Evolutionary conservation across 1,140 invertebrate species (phyloP), one percentile per base, ranked within the genome.

Genomic region (Lepidurus arcticus): DNA sequence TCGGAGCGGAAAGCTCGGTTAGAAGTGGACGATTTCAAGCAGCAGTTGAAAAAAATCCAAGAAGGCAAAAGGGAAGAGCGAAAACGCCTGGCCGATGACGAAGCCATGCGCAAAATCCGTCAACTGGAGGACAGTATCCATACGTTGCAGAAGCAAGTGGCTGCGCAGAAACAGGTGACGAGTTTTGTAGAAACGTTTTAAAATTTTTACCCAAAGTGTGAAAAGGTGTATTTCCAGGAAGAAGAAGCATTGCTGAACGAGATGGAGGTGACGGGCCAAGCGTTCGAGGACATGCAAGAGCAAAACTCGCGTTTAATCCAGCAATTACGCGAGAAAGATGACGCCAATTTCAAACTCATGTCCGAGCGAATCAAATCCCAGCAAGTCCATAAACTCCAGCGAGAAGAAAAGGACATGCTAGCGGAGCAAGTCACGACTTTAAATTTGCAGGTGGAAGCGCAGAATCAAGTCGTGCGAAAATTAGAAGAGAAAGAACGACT

Each of bases 261-360:
- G 86, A 98, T 99, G 94, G 98, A 99, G 85, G 96, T 98, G 1
- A 99, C 97, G 0, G 97, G 97, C 0, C 96, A 98, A 86, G 98
- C 98, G 0, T 99, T 98, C 84, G 97, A 99, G 86, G 97, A 99
- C 83, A 98, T 99, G 96, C 97, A 99, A 85, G 97, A 99, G 83
- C 96, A 99, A 85, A 99, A 99, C 87, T 95, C 94, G 0, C 87
- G 97, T 43, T 88, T 99, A 11, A 94, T 99, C 76, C 96, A 98
- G 82, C 97, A 99, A 85, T 86, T 99, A 21, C 87, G 95, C 4
- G 97, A 99, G 84, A 99, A 99, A 83, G 98, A 99, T 85, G 97
- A 99, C 84, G 97, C 97, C 4, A 99, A 99, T 86, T 98, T 99
- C 83, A 99, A 99, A 86, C 90, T 99, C 0, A 99, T 99, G 96